Conservation (phyloP, 2,888 invertebrate species). For the Campoplex nolae region DNA sequence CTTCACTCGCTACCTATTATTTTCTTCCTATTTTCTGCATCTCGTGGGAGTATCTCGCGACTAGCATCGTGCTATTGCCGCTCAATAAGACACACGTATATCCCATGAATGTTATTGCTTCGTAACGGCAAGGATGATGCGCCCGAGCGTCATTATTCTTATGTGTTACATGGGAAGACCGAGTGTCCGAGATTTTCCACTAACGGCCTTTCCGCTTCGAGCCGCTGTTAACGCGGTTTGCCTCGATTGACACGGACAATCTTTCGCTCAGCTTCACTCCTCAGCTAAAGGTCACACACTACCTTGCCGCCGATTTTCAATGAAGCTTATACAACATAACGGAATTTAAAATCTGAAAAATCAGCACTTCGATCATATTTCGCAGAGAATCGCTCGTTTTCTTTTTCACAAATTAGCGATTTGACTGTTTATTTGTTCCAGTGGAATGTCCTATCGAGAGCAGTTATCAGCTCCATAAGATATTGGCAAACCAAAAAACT, state of each 20-base stretch:
- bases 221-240: constrained; percentile 27
- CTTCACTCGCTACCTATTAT: constrained; percentile 21
- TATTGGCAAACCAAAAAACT: neutral
- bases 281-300: constrained; percentile 7
- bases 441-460: neutral
- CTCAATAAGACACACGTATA: constrained; percentile 61
- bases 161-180: constrained; percentile 72
- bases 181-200: constrained; percentile 63
- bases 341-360: neutral
- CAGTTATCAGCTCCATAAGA: too few relatives aligned
- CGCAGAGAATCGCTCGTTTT: neutral
- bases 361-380: neutral
- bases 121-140: constrained; percentile 69
- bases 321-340: neutral
- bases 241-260: constrained; percentile 39
- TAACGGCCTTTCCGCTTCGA: constrained; percentile 48
- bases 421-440: too few relatives aligned
- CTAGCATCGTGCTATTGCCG: constrained; percentile 23
- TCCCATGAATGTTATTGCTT: constrained; percentile 67
- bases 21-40: constrained; percentile 39
- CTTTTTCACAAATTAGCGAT: too few relatives aligned
- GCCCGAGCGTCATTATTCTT: constrained; percentile 70
- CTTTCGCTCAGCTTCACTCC: constrained; percentile 10
- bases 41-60: constrained; percentile 45
- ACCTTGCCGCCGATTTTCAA: neutral